Evolutionary conservation across 2,888 invertebrate genomes (phyloP), one percentile per base, ranked within the genome.

Genomic region (Dusona sp.): DNA sequence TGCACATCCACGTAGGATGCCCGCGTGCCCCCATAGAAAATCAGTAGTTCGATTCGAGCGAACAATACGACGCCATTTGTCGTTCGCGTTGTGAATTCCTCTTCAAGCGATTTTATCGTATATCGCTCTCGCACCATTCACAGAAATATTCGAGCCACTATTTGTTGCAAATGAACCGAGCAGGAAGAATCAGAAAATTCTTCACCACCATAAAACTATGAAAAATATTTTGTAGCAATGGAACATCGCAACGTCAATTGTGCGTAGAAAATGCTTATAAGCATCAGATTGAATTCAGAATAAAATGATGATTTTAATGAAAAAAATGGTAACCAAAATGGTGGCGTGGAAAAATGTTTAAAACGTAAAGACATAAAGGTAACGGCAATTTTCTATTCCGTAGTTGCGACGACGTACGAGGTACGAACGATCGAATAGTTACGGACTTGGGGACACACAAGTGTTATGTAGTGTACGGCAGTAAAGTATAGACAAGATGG

Each of bases 41-140:
- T 88, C 88, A 88, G 85, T 57, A 81, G 87, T 67, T 83, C 83
- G 83, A 84, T 86, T 77, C 72, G 45, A 82, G 85, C 72, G 68
- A 77, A 87, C 83, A 83, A 87, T 85, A 29, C 67, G 42, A 61
- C 78, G 42, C 79, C 54, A 84, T 88, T 87, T 82, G 84, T 84
- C 74, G 67, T 72, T 29, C 65, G 73, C 51, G 68, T 72, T 25
- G 25, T 42, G 65, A 9, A 65, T 83, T 79, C 65, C 42, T 25
- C 68, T 54, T 19, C 11, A n/a, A 70, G 70, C 57, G 83, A 86
- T 86, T 75, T 83, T 83, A 86, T 85, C 85, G 42, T 22, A 33
- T 65, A 74, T 75, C 75, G 64, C n/a, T 48, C 75, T 68, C 54
- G n/a, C 72, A n/a, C 51, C 61, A 45, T 79, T 72, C 65, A 22